Base-by-base conservation (phyloP, 2,888 invertebrate genomes). In the Phalera bucephala region DNA sequence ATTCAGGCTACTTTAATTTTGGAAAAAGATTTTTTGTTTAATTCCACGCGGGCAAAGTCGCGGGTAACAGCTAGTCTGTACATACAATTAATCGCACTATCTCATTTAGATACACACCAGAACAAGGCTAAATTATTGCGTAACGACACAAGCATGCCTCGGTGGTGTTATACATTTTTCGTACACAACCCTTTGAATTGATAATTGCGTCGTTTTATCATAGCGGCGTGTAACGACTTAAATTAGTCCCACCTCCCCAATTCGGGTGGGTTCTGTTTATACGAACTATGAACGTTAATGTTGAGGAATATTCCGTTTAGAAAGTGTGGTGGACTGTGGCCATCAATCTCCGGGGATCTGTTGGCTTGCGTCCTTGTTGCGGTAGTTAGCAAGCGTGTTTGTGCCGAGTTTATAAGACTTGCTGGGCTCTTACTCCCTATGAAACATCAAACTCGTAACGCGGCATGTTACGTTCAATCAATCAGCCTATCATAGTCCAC, bases 231-330 rank as follows among this genome's bases (percentile, higher is more conserved):
- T 55, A 62, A 51, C 59, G 64, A 59, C 60, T 64, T 53, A 62
- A 73, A 75, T 71, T 66, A 71, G 64, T 71, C 72, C 69, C 70
- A 46, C 54, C 60, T 63, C 62, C 57, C 65, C 64, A 63, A 71
- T 71, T 66, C 43, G 45, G 49, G 61, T 46, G 60, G 56, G 55
- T 43, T 60, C 36, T 58, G 61, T 70, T 72, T 72, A 68, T 66
- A 57, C 50, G 52, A 52, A 50, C 61, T 63, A 67, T 67, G 66
- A 72, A 67, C 63, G 58, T 59, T 68, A 64, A 71, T 65, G 59
- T 52, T 54, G 46, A 55, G 53, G 58, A 58, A 55, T 52, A 50
- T 57, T 47, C 23, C 37, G 40, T 45, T 56, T 52, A 56, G 48
- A 49, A 56, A 56, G 45, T 44, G 38, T 57, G 44, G 35, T 41